A percentile compares a stretch with the other conserved stretches of the same genome.
phyloP scores from a whole-genome alignment of 2,113 vertebrate species.

The Panurus biarmicus region DNA sequence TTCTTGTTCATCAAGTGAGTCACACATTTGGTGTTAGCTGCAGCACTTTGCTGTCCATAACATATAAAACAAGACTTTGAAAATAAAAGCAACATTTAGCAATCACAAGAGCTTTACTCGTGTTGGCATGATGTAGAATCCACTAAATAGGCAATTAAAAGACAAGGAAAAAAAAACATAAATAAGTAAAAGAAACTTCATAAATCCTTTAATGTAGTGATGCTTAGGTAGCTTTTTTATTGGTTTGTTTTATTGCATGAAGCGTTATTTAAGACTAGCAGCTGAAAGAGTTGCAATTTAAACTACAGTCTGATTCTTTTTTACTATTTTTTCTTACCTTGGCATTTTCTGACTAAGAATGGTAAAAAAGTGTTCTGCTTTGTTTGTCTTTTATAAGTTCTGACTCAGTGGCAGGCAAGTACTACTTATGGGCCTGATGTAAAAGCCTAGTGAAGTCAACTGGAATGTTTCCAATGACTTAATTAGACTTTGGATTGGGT shows the following conservation, averaged over 20 bases:
- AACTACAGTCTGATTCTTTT: not conserved
- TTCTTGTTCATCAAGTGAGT: not conserved
- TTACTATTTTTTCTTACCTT: not conserved
- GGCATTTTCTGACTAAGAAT: not conserved
- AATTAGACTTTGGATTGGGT: constrained; percentile 30
- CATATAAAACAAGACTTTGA: not conserved
- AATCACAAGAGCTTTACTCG: not conserved
- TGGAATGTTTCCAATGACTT: constrained; percentile 55
- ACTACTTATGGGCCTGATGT: constrained; percentile 36
- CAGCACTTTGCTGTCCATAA: not conserved
- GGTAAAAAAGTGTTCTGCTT: not conserved
- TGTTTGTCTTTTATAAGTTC: constrained; percentile 2
- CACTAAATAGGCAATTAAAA: not conserved
- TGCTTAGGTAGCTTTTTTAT: not conserved
- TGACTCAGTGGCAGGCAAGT: constrained; percentile 26
- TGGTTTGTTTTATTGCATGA: not conserved
- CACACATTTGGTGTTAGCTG: not conserved
- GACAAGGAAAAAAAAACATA: not conserved
- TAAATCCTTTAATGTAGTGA: not conserved
- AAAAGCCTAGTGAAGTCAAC: constrained; percentile 50
- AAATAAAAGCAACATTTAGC: not conserved
- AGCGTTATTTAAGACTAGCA: not conserved
- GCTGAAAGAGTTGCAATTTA: not conserved
- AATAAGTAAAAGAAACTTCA: not conserved
- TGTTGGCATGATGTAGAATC: not conserved